Conservation (phyloP, 2,797 vertebrate species). For the Psittacula echo region DNA sequence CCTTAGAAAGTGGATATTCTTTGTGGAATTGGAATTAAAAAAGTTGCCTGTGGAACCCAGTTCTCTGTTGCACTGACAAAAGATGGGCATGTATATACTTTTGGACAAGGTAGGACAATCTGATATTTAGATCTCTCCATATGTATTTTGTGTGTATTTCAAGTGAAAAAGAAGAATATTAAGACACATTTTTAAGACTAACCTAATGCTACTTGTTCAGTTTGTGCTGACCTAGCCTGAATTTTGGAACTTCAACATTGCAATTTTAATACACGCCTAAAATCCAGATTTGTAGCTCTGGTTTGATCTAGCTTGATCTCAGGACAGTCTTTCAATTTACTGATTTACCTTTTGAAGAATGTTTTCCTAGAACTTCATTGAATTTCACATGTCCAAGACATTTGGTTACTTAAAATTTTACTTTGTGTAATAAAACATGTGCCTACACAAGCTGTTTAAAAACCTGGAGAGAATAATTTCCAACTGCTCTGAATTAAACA, state of each 20-base stretch:
- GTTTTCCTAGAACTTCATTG: neutral
- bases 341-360: neutral
- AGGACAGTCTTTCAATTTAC: neutral
- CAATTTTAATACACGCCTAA: neutral
- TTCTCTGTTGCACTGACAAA: slow-evolving; percentile 86
- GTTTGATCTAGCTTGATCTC: neutral
- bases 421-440: neutral
- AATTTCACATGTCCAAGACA: neutral
- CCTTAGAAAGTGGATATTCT: slow-evolving; percentile 85
- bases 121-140: neutral
- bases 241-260: neutral
- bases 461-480: neutral
- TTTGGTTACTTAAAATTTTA: neutral
- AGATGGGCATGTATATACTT: slow-evolving; percentile 85
- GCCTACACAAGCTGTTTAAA: neutral
- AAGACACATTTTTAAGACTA: neutral
- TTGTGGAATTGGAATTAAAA: slow-evolving; percentile 86
- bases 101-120: slow-evolving; percentile 82
- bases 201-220: neutral
- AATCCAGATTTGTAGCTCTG: neutral
- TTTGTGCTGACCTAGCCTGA: neutral
- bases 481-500: neutral
- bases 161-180: neutral
- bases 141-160: neutral
- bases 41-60: slow-evolving; percentile 86